Evolutionary conservation across 2,888 invertebrate genomes (phyloP).

Genomic region (Saturnia japonica): DNA sequence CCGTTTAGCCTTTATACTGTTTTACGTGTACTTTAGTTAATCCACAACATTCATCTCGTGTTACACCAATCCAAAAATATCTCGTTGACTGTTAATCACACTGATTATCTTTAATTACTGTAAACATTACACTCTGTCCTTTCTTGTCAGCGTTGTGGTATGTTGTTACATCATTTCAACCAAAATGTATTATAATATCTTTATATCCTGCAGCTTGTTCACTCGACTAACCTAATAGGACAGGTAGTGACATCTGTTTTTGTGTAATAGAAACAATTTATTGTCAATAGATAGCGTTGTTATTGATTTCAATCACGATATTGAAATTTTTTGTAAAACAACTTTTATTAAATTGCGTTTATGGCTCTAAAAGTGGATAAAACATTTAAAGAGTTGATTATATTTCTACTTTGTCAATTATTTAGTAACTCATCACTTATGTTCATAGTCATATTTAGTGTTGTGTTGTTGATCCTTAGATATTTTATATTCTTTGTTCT

Average conservation of each 20-base stretch:
- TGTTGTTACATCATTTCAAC: not conserved
- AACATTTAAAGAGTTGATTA: not conserved
- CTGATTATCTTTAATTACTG: constrained; percentile 35
- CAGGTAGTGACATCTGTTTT: not conserved
- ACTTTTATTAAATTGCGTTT: not conserved
- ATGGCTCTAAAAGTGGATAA: not conserved
- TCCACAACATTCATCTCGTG: constrained; percentile 8
- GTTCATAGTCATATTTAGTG: not conserved
- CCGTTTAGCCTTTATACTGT: too few species aligned
- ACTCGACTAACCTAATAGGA: not conserved
- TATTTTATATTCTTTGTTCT: not conserved
- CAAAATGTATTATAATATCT: not conserved
- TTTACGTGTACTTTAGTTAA: not conserved
- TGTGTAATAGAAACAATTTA: not conserved
- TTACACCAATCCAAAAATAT: constrained; percentile 21
- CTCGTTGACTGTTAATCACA: constrained; percentile 24
- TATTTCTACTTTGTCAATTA: too few species aligned
- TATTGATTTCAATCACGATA: not conserved
- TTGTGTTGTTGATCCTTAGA: not conserved
- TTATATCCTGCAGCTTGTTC: not conserved
- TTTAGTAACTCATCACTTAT: too few species aligned
- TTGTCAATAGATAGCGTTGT: not conserved
- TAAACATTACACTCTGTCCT: constrained; percentile 33
- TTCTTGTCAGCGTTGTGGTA: constrained; percentile 22
- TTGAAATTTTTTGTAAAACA: not conserved